A percentile compares a stretch with the other conserved stretches of the same genome.
These are phyloP conservation scores for Vespertilio murinus DNA, from an alignment of 2,797 vertebrate species.

Conservation along the genomic window DNA sequence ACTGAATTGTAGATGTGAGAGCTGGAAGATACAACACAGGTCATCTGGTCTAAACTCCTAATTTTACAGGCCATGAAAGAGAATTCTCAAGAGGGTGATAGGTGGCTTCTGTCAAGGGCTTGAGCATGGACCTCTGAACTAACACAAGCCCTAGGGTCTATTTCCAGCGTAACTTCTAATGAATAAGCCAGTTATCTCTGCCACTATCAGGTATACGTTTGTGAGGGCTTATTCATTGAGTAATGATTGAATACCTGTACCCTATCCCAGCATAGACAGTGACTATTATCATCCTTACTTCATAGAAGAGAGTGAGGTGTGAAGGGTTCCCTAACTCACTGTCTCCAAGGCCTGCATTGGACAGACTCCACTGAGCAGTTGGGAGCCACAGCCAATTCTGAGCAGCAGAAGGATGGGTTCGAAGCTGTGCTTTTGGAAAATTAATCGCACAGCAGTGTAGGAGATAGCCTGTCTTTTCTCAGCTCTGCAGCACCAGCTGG, in stretches of 20 bases:
- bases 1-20: not conserved
- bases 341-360: not conserved
- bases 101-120: not conserved
- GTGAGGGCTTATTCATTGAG: not conserved
- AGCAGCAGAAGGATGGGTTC: not conserved
- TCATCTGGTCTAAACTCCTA: not conserved
- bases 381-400: not conserved
- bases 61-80: not conserved
- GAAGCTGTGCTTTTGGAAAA: slow-evolving; percentile 10
- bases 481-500: not conserved
- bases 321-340: not conserved
- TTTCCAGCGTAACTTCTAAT: not conserved
- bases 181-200: not conserved
- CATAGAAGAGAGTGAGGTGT: not conserved
- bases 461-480: not conserved
- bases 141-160: not conserved
- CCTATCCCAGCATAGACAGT: not conserved
- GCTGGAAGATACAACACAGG: not conserved
- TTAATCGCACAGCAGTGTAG: not conserved
- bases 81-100: not conserved
- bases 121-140: not conserved
- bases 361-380: not conserved
- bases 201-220: not conserved
- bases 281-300: not conserved
- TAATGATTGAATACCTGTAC: not conserved